Evolutionary conservation across 2,888 invertebrate species (phyloP).

Genomic region (Meghimatium bilineatum): DNA sequence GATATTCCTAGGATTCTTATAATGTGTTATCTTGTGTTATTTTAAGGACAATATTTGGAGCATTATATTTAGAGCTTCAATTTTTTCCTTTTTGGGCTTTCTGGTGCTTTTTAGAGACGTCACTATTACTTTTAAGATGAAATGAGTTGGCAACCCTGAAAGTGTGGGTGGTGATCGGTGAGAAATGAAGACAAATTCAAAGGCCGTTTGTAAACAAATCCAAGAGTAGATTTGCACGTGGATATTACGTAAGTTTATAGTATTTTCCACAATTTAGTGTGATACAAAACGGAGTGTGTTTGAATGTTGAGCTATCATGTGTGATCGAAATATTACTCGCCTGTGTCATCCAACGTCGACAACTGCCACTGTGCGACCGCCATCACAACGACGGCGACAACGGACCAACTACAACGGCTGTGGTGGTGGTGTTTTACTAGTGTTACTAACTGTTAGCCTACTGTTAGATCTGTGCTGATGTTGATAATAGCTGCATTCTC

Average conservation of each 20-base stretch:
- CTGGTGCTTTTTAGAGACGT: too few species aligned
- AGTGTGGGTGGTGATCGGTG: not conserved
- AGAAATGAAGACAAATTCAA: not conserved
- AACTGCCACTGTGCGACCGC: conserved; percentile 26
- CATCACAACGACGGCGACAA: conserved; percentile 15
- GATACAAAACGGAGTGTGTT: not conserved
- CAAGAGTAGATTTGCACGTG: not conserved
- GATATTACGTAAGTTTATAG: not conserved
- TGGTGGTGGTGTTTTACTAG: too few species aligned
- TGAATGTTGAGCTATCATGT: not conserved
- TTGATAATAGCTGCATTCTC: too few species aligned
- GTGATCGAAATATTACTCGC: not conserved
- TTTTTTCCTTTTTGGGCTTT: too few species aligned
- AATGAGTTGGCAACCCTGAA: not conserved
- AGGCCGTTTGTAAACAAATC: not conserved
- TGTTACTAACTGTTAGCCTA: too few species aligned
- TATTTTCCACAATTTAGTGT: not conserved
- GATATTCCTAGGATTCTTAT: too few species aligned
- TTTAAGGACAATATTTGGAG: too few species aligned
- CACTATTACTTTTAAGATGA: too few species aligned
- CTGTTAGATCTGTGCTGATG: conserved; percentile 1
- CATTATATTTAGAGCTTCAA: too few species aligned
- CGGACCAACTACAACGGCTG: conserved; percentile 30
- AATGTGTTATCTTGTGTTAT: too few species aligned
- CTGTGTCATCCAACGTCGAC: conserved; percentile 13